phyloP scores from a whole-genome alignment of 2,888 invertebrate species.

The Diaperis boleti region DNA sequence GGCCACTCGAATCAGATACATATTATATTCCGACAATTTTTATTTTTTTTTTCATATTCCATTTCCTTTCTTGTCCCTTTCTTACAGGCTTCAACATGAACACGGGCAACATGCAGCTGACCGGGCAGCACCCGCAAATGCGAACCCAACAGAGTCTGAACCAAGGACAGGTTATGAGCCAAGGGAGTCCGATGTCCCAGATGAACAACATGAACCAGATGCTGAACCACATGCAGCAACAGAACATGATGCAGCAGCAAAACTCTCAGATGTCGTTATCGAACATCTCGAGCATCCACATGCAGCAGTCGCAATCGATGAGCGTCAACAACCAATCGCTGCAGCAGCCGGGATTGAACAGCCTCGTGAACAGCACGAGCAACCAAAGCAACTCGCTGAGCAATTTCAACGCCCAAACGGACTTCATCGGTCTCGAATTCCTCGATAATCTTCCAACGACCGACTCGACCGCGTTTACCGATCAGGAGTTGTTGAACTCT shows the following conservation, averaged over 20 bases:
- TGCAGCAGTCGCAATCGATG: constrained; percentile 78
- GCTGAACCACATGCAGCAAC: constrained; percentile 68
- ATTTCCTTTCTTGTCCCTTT: no score
- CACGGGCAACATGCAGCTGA: constrained; percentile 60
- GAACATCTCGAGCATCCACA: constrained; percentile 76
- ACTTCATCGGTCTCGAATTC: constrained; percentile 89
- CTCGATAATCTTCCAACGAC: constrained; percentile 83
- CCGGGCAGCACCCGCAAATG: constrained; percentile 67
- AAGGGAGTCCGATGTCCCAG: constrained; percentile 60
- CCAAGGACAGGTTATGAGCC: constrained; percentile 58
- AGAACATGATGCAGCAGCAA: constrained; percentile 67
- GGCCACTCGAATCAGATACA: no score
- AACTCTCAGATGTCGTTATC: constrained; percentile 70
- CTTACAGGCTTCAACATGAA: constrained; percentile 58
- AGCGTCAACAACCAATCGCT: constrained; percentile 66
- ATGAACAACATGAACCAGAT: constrained; percentile 59
- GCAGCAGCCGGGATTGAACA: constrained; percentile 54
- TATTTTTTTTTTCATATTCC: no score
- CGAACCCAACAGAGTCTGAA: constrained; percentile 59
- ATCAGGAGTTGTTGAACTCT: constrained; percentile 86
- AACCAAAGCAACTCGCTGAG: constrained; percentile 63
- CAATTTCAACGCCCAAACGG: constrained; percentile 69
- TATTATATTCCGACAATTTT: no score
- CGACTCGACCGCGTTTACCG: constrained; percentile 82
- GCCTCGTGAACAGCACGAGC: constrained; percentile 58